Base-by-base conservation (phyloP, 2,113 vertebrate species). In the Siniperca knerii region DNA sequence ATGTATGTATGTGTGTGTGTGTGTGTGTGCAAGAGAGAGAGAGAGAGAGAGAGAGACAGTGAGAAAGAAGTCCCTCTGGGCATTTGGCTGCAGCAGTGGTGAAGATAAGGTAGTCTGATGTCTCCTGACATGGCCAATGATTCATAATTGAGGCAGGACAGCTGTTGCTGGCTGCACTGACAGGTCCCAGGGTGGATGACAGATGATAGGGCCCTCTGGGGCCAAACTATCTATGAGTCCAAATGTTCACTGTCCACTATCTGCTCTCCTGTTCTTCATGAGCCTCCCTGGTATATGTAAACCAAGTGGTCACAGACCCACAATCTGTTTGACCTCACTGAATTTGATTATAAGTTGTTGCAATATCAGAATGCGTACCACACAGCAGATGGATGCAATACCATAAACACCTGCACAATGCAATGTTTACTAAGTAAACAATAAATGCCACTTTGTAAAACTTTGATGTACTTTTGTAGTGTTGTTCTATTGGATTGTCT, bases 121-220 rank as follows among this genome's bases (percentile, higher is more conserved):
- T 89, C 83, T 90, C 87, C 86, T 92, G 93, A 93, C 94, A 93
- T 89, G 86, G 91, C 89, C 92, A 92, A 92, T 93, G 93, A 93
- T 94, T 95, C 92, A 94, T 94, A 92, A 94, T 91, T 95, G 93
- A 95, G 90, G 92, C 84, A 86, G 90, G 94, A 95, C 94, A 95
- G 94, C 93, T 95, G 94, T 91, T 94, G 90, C 92, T 86, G 90
- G 91, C 89, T 90, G 89, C 77, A 74, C 66, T 94, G 94, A 93
- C 94, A 94, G 92, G 92, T 89, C 93, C 90, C 90, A 65, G 86
- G 89, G 90, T 88, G 83, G 88, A 89, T 93, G 94, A 95, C 87
- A 91, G 93, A 94, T 93, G 93, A 95, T 90, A 87, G 86, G 88
- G 74, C 89, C 92, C 91, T 90, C 75, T 77, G 90, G 92, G 89